These are phyloP conservation scores for Erythrocercus mccallii DNA, from an alignment of 2,113 vertebrate species.

Conservation along the genomic window DNA sequence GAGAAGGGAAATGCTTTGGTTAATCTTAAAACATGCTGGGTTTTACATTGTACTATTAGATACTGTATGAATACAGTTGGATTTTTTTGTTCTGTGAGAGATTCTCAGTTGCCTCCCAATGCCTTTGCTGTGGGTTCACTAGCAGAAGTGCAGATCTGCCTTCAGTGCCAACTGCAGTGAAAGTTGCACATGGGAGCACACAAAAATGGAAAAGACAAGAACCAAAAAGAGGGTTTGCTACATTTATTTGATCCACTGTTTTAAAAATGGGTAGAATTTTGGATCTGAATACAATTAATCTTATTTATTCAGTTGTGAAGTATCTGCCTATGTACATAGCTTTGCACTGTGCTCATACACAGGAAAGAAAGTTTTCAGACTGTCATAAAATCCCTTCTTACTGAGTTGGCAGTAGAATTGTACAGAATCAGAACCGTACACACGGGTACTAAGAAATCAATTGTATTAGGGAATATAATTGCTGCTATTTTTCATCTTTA, in stretches of 20 bases:
- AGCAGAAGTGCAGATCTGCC: neutral
- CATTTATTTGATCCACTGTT: neutral
- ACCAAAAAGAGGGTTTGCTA: neutral
- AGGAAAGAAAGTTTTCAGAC: neutral
- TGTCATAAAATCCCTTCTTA: neutral
- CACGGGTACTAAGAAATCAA: slow-evolving; percentile 7
- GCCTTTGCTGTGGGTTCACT: neutral
- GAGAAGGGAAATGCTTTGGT: neutral
- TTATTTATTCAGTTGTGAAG: neutral
- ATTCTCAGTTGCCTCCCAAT: neutral
- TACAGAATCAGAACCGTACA: slow-evolving; percentile 19
- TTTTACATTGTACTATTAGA: neutral
- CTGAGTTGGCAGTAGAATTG: neutral
- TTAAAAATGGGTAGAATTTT: neutral
- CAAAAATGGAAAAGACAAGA: neutral
- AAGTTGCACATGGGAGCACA: neutral
- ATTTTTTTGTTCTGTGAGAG: neutral
- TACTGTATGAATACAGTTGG: neutral
- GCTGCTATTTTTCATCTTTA: slow-evolving; percentile 63
- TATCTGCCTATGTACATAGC: neutral
- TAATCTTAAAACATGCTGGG: neutral
- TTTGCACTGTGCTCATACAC: neutral
- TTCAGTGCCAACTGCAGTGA: neutral
- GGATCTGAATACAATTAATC: neutral
- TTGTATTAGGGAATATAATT: slow-evolving; percentile 48